Base-by-base conservation (phyloP, 2,797 vertebrate genomes). In the Morus bassanus region DNA sequence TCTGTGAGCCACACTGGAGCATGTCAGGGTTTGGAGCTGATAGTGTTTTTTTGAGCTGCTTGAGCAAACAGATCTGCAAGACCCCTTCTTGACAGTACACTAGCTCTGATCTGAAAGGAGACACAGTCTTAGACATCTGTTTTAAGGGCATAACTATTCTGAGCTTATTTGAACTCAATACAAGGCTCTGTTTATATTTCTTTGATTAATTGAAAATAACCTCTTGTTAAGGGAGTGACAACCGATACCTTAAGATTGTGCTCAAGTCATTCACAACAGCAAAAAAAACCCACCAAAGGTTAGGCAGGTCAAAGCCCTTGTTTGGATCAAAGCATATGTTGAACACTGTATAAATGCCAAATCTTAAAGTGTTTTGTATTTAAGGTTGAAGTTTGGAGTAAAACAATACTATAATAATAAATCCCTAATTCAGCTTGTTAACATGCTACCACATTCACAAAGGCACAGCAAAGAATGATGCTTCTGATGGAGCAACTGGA, bases 171-270 rank as follows among this genome's bases (percentile, higher is more conserved):
- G 95, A 96, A 96, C 91, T 96, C 35, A 41, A 33, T 84, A 77
- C 64, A 60, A 81, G 70, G 18, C 70, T 87, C 74, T 97, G 95
- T 96, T 96, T 96, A 89, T 95, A 92, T 97, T 93, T 89, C 95
- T 90, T 68, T 93, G 76, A 95, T 96, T 96, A 97, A 97, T 89
- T 96, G 95, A 94, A 96, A 97, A 91, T 96, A 97, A 92, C 95
- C 93, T 95, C 91, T 95, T 74, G 81, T 96, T 97, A 95, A 83
- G 83, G 76, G 43, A 95, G 93, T 94, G 97, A 96, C 93, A 97
- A 35, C 91, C 0, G 88, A 97, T 96, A 94, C 83, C 61, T n/a
- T 80, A 86, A 23, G 21, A 92, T 90, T 84, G 81, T 80, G 86
- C 93, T 93, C 61, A 57, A 95, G 88, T 60, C 94, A 88, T 95